A percentile compares a stretch with the other conserved stretches of the same genome.
Evolutionary conservation across 2,888 invertebrate species (phyloP).

Genomic region (Scaptomyza tumidula): DNA sequence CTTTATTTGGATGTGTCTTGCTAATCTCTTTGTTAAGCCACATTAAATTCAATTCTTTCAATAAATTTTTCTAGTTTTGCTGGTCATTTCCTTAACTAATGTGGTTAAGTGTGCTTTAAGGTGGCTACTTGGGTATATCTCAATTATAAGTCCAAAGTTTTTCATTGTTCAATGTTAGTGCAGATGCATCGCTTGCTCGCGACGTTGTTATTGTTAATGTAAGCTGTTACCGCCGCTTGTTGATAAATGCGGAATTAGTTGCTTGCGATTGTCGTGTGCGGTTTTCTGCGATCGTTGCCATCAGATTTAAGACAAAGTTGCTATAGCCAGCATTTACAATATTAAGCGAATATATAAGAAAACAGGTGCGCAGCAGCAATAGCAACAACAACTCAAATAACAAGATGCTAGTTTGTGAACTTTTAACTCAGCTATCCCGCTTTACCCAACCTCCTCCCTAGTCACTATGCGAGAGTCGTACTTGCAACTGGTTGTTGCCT

Average conservation of each 20-base stretch:
- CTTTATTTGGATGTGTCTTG: slow-evolving; percentile 7
- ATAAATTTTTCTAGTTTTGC: slow-evolving; percentile 35
- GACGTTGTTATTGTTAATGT: slow-evolving; percentile 25
- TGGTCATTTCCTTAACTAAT: slow-evolving; percentile 17
- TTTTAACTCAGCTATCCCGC: slow-evolving; percentile 50
- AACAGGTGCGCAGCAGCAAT: slow-evolving; percentile 58
- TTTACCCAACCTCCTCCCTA: neutral
- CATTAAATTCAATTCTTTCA: slow-evolving; percentile 6
- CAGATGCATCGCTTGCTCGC: slow-evolving; percentile 38
- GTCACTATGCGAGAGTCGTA: neutral
- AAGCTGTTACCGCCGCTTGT: slow-evolving; percentile 30
- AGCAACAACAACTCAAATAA: slow-evolving; percentile 22
- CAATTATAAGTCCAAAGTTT: slow-evolving; percentile 42
- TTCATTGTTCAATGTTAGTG: slow-evolving; percentile 15
- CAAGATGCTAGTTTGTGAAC: slow-evolving; percentile 60
- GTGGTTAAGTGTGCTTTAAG: slow-evolving; percentile 25
- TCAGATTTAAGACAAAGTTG: slow-evolving; percentile 43
- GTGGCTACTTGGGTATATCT: slow-evolving; percentile 43
- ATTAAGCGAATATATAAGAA: slow-evolving; percentile 16
- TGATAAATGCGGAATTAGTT: slow-evolving; percentile 65
- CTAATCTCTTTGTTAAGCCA: neutral
- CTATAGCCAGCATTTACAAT: slow-evolving; percentile 23
- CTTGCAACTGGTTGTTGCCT: slow-evolving; percentile 47
- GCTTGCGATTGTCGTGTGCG: slow-evolving; percentile 48
- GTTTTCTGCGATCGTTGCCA: slow-evolving; percentile 54